Evolutionary conservation across 2,113 vertebrate genomes (phyloP), one percentile per base, ranked within the genome.

Genomic region (Numenius arquata): DNA sequence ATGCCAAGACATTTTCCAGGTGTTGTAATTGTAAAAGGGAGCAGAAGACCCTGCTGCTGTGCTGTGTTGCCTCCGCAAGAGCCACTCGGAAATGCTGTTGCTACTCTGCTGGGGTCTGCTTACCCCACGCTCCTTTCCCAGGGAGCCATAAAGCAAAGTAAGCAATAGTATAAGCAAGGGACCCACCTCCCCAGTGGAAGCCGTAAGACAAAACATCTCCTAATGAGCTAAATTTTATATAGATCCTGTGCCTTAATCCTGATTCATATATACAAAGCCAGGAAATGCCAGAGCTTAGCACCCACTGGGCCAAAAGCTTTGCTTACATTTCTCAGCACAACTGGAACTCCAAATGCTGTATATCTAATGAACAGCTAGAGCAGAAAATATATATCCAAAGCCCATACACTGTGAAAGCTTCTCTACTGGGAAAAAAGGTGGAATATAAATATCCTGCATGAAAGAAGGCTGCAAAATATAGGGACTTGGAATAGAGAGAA

Each of bases 241-340:
- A 88, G 71, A 80, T 73, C 41, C 34, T 73, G 29, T 62, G 41
- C 67, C 85, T 94, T 93, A 63, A 80, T 91, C 55, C 59, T 90
- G 82, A 90, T 82, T 88, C 79, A 56, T 71, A 85, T n/a, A 27
- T 77, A 90, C 68, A 86, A 94, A 91, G 68, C 47, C 74, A 75
- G 19, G 79, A 90, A 86, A 91, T 74, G 68, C 79, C 85, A 96
- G 34, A 53, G 79, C 56, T 86, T 67, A 93, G 85, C 75, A 84
- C 78, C 82, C 93, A 88, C 85, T 80, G 93, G 92, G 93, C 75
- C 90, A 96, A 93, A 95, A 96, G 88, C 85, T 92, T 94, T 93
- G 88, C 92, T 96, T 95, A 88, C 56, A 67, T 93, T 96, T 95
- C 79, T 84, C 72, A 67, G 85, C 85, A 72, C 85, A 93, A 90